phyloP scores from a whole-genome alignment of 53 echinoderm and acorn worm genomes.

The Stichopus horrens region DNA sequence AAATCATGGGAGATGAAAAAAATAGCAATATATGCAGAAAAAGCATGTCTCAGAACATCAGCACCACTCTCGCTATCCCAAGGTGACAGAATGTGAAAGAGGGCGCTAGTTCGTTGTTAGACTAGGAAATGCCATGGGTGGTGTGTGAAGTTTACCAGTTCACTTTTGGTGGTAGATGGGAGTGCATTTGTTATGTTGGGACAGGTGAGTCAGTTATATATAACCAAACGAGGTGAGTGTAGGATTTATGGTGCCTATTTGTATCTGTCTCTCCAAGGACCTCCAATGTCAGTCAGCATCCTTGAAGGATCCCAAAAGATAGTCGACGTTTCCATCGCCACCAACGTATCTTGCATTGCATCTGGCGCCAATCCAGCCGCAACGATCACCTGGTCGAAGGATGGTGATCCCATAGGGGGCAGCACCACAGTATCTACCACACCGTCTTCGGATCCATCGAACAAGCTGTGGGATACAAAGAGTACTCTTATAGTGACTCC shows the following conservation, averaged over 20 bases:
- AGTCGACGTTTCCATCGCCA: slow-evolving; percentile 50
- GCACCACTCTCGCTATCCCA: no score
- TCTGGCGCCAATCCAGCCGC: slow-evolving; percentile 75
- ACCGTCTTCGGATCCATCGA: slow-evolving; percentile 56
- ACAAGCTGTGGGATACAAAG: slow-evolving; percentile 67
- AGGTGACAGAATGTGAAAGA: no score
- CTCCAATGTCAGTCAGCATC: slow-evolving; percentile 60
- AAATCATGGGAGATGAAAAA: no score
- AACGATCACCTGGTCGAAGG: slow-evolving; percentile 63
- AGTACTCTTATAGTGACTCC: slow-evolving; percentile 68
- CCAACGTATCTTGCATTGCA: slow-evolving; percentile 73
- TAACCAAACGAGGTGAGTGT: no score
- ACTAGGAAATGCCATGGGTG: no score
- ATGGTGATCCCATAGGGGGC: slow-evolving; percentile 35
- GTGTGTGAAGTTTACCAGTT: no score
- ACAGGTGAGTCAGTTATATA: no score
- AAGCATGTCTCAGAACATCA: no score
- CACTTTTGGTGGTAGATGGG: no score
- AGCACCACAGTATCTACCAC: slow-evolving; percentile 26
- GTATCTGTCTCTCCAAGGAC: slow-evolving; percentile 50
- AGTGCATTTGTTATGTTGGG: no score
- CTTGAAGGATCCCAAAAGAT: slow-evolving; percentile 55
- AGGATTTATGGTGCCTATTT: background rate
- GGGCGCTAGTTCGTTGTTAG: no score
- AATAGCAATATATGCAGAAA: no score